Percentiles rank a stretch among this genome's conserved stretches.
Conservation (phyloP, 2,888 invertebrate species). For the Drosophila aldrichi region DNA sequence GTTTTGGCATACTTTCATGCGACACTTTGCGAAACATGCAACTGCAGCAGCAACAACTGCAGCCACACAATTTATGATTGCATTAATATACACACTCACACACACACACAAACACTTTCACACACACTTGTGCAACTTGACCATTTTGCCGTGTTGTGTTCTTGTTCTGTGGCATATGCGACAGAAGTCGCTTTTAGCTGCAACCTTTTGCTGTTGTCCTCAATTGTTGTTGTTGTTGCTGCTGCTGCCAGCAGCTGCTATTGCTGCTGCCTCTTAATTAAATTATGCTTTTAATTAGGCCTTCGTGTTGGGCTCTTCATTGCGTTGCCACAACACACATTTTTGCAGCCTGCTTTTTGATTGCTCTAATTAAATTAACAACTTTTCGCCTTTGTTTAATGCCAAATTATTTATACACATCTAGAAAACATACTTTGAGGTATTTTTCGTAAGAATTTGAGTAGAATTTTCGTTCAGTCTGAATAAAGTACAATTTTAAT, state of each 20-base stretch:
- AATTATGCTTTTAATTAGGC: constrained; percentile 77
- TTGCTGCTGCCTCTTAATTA: constrained; percentile 70
- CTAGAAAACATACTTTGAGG: background rate
- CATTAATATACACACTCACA: constrained; percentile 55
- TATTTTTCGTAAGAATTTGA: background rate
- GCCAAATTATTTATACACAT: constrained; percentile 13
- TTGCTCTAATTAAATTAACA: constrained; percentile 43
- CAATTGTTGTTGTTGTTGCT: constrained; percentile 27
- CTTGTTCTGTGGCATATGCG: constrained; percentile 73
- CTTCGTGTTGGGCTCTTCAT: constrained; percentile 58
- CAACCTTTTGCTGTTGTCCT: constrained; percentile 24
- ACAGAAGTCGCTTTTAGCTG: constrained; percentile 48
- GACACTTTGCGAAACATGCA: constrained; percentile 62
- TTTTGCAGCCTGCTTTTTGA: constrained; percentile 38
- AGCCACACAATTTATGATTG: constrained; percentile 77
- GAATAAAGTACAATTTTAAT: background rate
- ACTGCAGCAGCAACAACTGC: constrained; percentile 50
- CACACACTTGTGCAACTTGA: constrained; percentile 28
- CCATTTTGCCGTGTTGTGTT: constrained; percentile 42
- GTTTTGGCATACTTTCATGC: constrained; percentile 56
- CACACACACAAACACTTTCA: constrained; percentile 17
- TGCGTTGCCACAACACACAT: constrained; percentile 34
- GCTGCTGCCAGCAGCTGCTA: too few relatives aligned
- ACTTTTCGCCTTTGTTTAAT: constrained; percentile 46
- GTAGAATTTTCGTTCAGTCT: too few relatives aligned